phyloP scores from a whole-genome alignment of 2,888 invertebrate genomes.

The Aethes cnicana region DNA sequence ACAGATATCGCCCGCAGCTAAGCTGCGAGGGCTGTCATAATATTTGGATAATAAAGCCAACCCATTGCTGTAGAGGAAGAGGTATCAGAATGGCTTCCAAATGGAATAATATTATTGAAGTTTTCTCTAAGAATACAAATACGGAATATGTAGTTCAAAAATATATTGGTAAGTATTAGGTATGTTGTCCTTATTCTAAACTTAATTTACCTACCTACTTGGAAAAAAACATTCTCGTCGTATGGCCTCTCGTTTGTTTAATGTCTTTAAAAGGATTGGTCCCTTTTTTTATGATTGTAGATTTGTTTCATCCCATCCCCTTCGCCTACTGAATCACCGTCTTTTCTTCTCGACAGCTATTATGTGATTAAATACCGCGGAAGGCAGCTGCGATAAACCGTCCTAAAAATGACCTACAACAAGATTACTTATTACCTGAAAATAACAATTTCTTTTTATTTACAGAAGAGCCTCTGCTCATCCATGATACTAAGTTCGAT shows the following conservation, averaged over 20 bases:
- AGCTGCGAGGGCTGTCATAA: constrained; percentile 90
- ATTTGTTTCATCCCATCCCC: too few relatives aligned
- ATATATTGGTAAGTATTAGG: constrained; percentile 87
- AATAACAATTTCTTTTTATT: constrained; percentile 39
- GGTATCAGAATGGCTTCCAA: constrained; percentile 91
- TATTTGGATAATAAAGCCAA: constrained; percentile 95
- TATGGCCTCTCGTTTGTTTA: too few relatives aligned
- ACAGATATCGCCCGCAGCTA: constrained; percentile 83
- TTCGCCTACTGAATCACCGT: too few relatives aligned
- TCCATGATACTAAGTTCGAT: constrained; percentile 94
- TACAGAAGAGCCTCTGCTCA: constrained; percentile 90
- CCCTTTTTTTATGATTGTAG: too few relatives aligned
- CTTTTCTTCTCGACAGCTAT: too few relatives aligned
- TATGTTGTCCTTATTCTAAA: background rate
- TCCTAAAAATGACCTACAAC: too few relatives aligned
- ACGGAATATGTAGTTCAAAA: constrained; percentile 92
- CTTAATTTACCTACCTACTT: too few relatives aligned
- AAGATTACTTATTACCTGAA: too few relatives aligned
- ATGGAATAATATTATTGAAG: constrained; percentile 86
- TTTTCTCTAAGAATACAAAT: constrained; percentile 80
- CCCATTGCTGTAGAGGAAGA: constrained; percentile 89
- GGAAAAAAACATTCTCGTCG: too few relatives aligned
- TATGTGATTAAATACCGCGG: too few relatives aligned
- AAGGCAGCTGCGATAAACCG: too few relatives aligned
- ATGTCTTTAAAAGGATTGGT: too few relatives aligned